phyloP scores from a whole-genome alignment of 2,888 invertebrate species.

The Agriopis leucophaearia region DNA sequence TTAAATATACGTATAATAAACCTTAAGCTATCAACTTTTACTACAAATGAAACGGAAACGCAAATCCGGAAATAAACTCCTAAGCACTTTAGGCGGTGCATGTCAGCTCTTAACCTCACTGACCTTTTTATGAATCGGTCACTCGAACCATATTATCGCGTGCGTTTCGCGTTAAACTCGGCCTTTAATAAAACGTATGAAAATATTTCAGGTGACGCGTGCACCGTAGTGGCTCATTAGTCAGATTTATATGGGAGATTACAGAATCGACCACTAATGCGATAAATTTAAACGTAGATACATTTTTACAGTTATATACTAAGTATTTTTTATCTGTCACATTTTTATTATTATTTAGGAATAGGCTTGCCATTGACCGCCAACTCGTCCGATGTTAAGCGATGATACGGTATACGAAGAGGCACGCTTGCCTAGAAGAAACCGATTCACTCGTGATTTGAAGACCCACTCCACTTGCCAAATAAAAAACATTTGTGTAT shows the following conservation, averaged over 20 bases:
- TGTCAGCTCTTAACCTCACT: conserved; percentile 33
- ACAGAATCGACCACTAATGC: conserved; percentile 43
- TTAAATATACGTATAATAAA: background rate
- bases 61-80: conserved; percentile 11
- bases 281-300: conserved; percentile 40
- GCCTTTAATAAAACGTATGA: conserved; percentile 42
- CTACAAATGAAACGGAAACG: conserved; percentile 6
- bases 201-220: conserved; percentile 47
- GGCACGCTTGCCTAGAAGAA: too few species aligned
- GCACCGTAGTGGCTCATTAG: conserved; percentile 48
- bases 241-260: conserved; percentile 49
- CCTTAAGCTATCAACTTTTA: background rate
- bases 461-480: too few species aligned
- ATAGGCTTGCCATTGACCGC: too few species aligned
- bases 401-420: too few species aligned
- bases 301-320: conserved; percentile 19
- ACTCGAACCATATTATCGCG: conserved; percentile 41
- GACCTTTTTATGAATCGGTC: conserved; percentile 41
- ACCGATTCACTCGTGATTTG: too few species aligned
- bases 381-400: too few species aligned
- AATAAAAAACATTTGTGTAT: too few species aligned
- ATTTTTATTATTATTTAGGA: too few species aligned
- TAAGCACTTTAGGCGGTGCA: conserved; percentile 16
- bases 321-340: background rate
- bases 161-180: conserved; percentile 41